Base-by-base conservation (phyloP, 2,113 vertebrate species). In the Acanthisitta chloris region DNA sequence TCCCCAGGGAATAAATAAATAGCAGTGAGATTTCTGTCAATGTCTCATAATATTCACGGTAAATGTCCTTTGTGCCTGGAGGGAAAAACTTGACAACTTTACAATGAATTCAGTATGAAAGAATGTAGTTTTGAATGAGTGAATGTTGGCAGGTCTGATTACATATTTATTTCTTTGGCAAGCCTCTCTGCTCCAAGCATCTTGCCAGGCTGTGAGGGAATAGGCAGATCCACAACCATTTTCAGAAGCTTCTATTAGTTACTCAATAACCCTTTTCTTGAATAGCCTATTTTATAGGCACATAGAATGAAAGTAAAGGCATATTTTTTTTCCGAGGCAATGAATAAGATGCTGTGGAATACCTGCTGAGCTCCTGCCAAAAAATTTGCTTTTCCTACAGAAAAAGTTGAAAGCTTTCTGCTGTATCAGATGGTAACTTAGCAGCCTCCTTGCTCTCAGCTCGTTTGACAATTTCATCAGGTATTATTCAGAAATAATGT, bases 121-220 rank as follows among this genome's bases (percentile, higher is more conserved):
- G 65, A 92, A 79, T 57, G 65, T 79, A 45, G 26, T 91, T 94
- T 81, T 79, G 73, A 85, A 74, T 82, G 66, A 85, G 77, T 71
- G 69, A 82, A 81, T 78, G 57, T 81, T 96, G 84, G 69, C 61
- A 91, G 77, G 52, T 92, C 54, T 91, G 66, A 71, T 90, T 81
- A 73, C 46, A 14, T 66, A 92, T 84, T 95, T 94, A 81, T 82
- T 96, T 82, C 24, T 87, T 87, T 92, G 93, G 78, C 78, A 92
- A 82, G 45, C 29, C 48, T 59, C 55, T 67, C 20, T 89, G 45
- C 73, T 89, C 21, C 64, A 79, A 89, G 40, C 21, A 1, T 52
- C n/a, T 91, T 87, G 57, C 52, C 73, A 77, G 81, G 45, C 54
- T 94, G 62, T 0, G 0, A 17, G 3, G 73, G 72, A 91, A 72